Evolutionary conservation across 2,888 invertebrate genomes (phyloP), one percentile per base, ranked within the genome.

Genomic region (Drosophila multiciliata): DNA sequence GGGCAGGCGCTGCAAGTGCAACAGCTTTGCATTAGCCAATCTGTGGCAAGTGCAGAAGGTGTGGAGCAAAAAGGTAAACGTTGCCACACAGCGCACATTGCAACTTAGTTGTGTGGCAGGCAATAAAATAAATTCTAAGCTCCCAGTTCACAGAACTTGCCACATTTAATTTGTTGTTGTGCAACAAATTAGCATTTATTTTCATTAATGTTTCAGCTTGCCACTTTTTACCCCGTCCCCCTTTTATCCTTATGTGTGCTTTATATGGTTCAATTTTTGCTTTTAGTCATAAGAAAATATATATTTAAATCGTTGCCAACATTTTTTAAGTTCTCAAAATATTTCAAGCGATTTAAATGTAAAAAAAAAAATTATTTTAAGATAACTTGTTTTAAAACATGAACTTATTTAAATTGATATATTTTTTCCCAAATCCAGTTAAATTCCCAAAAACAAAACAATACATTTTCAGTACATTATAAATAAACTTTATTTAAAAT

Each of bases 101-200:
- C 87, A 87, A 81, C 83, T 75, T 80, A 67, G 76, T 81, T 85
- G 85, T 79, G 87, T 75, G 29, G 29, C 85, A 83, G 77, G 85
- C 85, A 85, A 85, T 85, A 85, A 85, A 86, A 85, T 85, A 87
- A 79, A 85, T 87, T 85, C 85, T 85, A 83, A 85, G 88, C 76
- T 78, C 67, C 53, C 68, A 57, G 82, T 69, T 66, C 69, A 60
- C 69, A 65, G 66, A 68, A 78, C 73, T 70, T 69, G 81, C 76
- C 80, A 90, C 88, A 83, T 85, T 88, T 91, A 92, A 91, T 92
- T 92, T 91, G 92, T 29, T 29, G 29, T 92, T 92, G 90, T 81
- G 90, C 84, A 91, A 89, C 91, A 91, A 92, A 92, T 91, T 92
- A 92, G 87, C 91, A 92, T 92, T 91, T 82, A 89, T 91, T 89